phyloP scores from a whole-genome alignment of 1,140 invertebrate species.

The Catajapyx aquilonaris region DNA sequence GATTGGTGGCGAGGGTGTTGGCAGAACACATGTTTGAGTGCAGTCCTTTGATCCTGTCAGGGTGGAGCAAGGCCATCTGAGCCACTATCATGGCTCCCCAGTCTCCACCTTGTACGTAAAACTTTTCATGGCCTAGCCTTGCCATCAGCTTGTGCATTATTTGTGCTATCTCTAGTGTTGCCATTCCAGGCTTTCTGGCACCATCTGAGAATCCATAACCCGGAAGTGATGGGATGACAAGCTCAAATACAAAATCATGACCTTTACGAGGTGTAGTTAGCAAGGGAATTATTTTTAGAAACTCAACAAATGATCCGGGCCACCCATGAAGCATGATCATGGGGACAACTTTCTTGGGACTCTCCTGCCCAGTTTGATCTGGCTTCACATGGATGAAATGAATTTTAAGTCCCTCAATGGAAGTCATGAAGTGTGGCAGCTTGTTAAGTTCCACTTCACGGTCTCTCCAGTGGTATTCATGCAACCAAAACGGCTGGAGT shows the following conservation, averaged over 20 bases:
- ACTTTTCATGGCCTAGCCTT: slow-evolving; percentile 49
- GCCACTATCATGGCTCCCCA: slow-evolving; percentile 45
- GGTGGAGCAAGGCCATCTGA: slow-evolving; percentile 39
- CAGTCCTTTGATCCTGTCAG: slow-evolving; percentile 38
- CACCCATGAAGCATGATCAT: slow-evolving; percentile 67
- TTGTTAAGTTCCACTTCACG: slow-evolving; percentile 23
- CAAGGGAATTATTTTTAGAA: slow-evolving; percentile 55
- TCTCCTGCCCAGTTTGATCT: slow-evolving; percentile 2
- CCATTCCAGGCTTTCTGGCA: slow-evolving; percentile 34
- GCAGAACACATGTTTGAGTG: slow-evolving; percentile 41
- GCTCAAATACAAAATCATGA: slow-evolving; percentile 47
- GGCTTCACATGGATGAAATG: slow-evolving; percentile 18
- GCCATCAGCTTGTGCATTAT: slow-evolving; percentile 66
- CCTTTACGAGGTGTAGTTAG: slow-evolving; percentile 32
- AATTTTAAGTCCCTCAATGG: slow-evolving; percentile 27
- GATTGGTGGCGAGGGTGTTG: slow-evolving; percentile 16
- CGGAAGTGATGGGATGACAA: slow-evolving; percentile 57
- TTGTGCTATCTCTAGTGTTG: slow-evolving; percentile 35
- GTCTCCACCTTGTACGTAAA: slow-evolving; percentile 68
- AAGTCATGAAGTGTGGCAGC: slow-evolving; percentile 26
- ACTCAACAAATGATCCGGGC: slow-evolving; percentile 74
- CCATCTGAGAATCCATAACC: slow-evolving; percentile 68
- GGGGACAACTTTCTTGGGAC: slow-evolving; percentile 29
- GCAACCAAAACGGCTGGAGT: too few species aligned
- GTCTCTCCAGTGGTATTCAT: slow-evolving; percentile 26